Percentiles rank a stretch among this genome's conserved stretches.
phyloP scores from a whole-genome alignment of 2,888 invertebrate genomes.

The Phyllotreta striolata region DNA sequence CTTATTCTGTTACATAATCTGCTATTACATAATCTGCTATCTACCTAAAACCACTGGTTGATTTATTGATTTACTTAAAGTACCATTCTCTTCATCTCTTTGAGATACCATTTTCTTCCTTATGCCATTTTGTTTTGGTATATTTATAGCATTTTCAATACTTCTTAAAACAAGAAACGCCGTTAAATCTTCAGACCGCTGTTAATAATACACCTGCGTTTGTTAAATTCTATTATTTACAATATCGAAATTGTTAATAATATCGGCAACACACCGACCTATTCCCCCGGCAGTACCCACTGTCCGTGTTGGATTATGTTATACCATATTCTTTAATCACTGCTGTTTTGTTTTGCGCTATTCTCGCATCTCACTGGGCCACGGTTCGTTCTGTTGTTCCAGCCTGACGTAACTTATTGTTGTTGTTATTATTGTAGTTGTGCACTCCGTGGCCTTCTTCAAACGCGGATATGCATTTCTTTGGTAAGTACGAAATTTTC shows the following conservation, averaged over 20 bases:
- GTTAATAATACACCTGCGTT: too few species aligned
- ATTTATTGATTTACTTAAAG: too few species aligned
- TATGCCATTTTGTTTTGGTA: too few species aligned
- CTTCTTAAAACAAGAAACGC: too few species aligned
- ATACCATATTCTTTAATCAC: constrained; percentile 15
- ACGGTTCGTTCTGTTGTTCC: constrained; percentile 21
- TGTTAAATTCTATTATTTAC: too few species aligned
- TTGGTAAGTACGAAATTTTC: constrained; percentile 36
- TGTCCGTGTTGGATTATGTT: constrained; percentile 10
- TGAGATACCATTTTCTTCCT: too few species aligned
- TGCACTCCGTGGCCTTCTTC: constrained; percentile 39
- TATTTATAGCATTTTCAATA: too few species aligned
- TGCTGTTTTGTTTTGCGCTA: constrained; percentile 29
- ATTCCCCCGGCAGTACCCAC: constrained; percentile 7
- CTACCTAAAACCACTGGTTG: too few species aligned
- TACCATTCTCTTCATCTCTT: too few species aligned
- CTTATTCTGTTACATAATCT: too few species aligned
- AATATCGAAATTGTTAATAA: constrained; percentile 3
- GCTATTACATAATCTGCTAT: too few species aligned
- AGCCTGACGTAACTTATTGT: constrained; percentile 21
- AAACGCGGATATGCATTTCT: constrained; percentile 43
- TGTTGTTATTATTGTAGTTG: constrained; percentile 10
- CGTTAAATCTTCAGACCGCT: too few species aligned
- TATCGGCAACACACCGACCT: constrained; percentile 9
- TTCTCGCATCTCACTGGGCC: constrained; percentile 14